Conservation (phyloP, 2,113 vertebrate genomes). For the Pungitius pungitius region DNA sequence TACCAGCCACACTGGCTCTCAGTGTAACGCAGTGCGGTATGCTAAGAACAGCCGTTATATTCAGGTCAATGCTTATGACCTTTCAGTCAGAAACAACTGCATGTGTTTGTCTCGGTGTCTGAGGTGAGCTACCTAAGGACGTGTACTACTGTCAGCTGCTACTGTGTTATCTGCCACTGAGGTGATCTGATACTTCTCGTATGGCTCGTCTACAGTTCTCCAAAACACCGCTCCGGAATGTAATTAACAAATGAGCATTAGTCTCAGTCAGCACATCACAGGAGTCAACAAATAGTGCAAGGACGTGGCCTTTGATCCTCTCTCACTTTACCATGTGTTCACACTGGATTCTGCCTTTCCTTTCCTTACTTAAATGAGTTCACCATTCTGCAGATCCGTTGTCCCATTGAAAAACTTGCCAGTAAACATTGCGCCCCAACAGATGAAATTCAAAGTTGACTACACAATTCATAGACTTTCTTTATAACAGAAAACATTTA, state of each 20-base stretch:
- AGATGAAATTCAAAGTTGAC: conserved; percentile 14
- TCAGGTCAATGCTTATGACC: conserved; percentile 7
- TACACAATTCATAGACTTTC: conserved; percentile 7
- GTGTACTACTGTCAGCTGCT: conserved; percentile 13
- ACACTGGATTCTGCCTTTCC: conserved; percentile 22
- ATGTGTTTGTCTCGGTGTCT: conserved; percentile 20
- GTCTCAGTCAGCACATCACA: conserved; percentile 32
- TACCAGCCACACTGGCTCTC: conserved; percentile 16
- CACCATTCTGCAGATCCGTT: neutral
- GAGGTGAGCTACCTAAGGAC: conserved; percentile 44
- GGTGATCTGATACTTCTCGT: conserved; percentile 24
- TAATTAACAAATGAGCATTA: conserved; percentile 51
- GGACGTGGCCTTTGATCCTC: conserved; percentile 29
- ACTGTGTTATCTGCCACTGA: conserved; percentile 28
- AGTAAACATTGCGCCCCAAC: neutral
- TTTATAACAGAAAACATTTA: conserved; percentile 9
- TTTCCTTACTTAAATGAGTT: neutral
- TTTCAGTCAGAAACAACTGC: conserved; percentile 33
- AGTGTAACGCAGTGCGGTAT: neutral
- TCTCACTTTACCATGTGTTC: conserved; percentile 29
- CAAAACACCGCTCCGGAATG: conserved; percentile 32
- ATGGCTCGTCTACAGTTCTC: conserved; percentile 14
- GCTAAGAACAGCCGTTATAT: conserved; percentile 22
- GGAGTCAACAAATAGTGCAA: conserved; percentile 10
- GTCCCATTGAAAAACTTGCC: conserved; percentile 2